Base-by-base conservation (phyloP, 2,113 vertebrate genomes). In the Pterocles orientalis region DNA sequence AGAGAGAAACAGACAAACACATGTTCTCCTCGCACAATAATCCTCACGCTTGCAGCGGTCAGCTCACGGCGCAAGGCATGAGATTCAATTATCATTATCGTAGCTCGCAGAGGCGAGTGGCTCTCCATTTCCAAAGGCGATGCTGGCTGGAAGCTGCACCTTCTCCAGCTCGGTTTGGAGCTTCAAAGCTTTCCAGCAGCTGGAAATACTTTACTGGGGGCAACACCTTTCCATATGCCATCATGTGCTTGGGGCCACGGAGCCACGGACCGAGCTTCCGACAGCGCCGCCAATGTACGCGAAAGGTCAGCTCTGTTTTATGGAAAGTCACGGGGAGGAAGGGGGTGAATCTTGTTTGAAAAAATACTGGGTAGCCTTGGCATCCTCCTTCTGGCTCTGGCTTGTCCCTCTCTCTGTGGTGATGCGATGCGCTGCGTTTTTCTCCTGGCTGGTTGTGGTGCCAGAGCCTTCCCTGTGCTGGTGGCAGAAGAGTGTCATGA, bases 31-130 rank as follows among this genome's bases (percentile, higher is more conserved):
- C 4, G 3, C 39, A 29, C 64, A 54, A 53, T 4, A 33, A 68
- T 62, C 21, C 72, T 84, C 56, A 33, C 3, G 1, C 69, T 61
- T 0, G 0, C 47, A 20, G 72, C 0, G 0, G 47, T 57, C 81
- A 81, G 77, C 87, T 87, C 0, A 0, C 0, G 1, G 87, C 15
- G 15, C 73, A 62, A 71, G 62, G 84, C 90, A 56, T 8, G 65
- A 75, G 34, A 79, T 87, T 87, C 1, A 23, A 91, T 96, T 92
- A 41, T 60, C 45, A 8, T 70, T 73, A 68, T 73, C 2, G 3
- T 6, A 41, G 50, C 58, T 45, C 1, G 0, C 69, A 75, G 75
- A 76, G 56, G 54, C 4, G 3, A 85, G 82, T 6, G 3, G 61
- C 61, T 72, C 31, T 66, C 61, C 0, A 0, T 47, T 82, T 94